Percentiles rank a stretch among this genome's conserved stretches.
Evolutionary conservation across 2,888 invertebrate genomes (phyloP).

Genomic region (Tupiocoris notatus): DNA sequence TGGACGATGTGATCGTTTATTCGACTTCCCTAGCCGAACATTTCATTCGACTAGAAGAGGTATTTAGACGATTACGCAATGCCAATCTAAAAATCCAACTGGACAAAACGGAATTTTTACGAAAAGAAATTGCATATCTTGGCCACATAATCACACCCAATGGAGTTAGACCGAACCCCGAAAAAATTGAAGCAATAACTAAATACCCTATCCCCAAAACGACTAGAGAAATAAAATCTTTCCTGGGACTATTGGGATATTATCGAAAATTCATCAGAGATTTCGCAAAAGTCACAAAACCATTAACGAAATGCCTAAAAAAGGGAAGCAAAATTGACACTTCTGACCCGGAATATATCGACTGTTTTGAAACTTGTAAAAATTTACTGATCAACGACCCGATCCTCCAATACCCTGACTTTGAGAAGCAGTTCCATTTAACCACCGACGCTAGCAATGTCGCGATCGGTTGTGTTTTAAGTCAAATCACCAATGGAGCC

Average conservation of each 20-base stretch:
- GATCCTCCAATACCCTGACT: constrained; percentile 48
- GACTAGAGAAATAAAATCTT: too few species aligned
- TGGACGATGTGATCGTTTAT: constrained; percentile 42
- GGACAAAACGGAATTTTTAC: constrained; percentile 40
- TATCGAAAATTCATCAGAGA: too few species aligned
- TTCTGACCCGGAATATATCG: constrained; percentile 38
- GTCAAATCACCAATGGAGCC: constrained; percentile 49
- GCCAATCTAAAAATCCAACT: constrained; percentile 40
- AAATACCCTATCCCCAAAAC: too few species aligned
- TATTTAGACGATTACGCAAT: constrained; percentile 16
- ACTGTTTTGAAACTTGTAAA: constrained; percentile 29
- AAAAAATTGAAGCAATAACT: too few species aligned
- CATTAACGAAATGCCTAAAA: constrained; percentile 33
- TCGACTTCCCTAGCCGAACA: constrained; percentile 11
- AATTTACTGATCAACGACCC: too few species aligned
- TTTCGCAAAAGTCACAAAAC: too few species aligned
- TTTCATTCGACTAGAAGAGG: too few species aligned
- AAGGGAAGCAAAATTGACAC: constrained; percentile 42
- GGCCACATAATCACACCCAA: constrained; percentile 36
- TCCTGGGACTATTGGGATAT: constrained; percentile 42
- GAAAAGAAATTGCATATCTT: constrained; percentile 39
- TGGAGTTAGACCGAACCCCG: constrained; percentile 42
- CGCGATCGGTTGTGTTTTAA: too few species aligned
- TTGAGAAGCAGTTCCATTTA: constrained; percentile 25
- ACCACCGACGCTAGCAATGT: too few species aligned